Conservation (phyloP, 1,140 invertebrate species). For the Cherax quadricarinatus region DNA sequence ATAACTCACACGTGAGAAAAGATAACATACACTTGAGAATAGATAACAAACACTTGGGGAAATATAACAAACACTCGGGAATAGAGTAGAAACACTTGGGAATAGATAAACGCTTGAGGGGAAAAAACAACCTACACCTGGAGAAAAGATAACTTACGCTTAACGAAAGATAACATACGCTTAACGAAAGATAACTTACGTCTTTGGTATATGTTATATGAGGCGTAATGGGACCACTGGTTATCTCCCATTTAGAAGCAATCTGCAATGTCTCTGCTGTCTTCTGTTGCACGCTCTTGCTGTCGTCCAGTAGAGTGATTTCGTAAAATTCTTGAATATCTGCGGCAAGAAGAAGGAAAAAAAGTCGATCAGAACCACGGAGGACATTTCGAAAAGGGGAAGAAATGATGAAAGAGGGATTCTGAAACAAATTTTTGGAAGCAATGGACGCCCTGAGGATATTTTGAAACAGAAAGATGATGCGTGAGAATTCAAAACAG, state of each 20-base stretch:
- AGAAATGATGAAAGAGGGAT: background rate
- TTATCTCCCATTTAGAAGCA: slow-evolving; percentile 95
- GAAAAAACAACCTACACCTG: no score
- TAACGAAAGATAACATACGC: background rate
- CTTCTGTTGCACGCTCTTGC: slow-evolving; percentile 95
- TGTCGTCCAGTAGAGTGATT: slow-evolving; percentile 95
- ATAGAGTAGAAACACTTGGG: no score
- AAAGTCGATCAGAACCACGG: background rate
- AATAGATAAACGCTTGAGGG: no score
- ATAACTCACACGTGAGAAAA: no score
- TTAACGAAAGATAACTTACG: slow-evolving; percentile 9
- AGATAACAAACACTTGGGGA: no score
- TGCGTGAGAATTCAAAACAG: no score
- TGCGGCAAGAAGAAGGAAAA: slow-evolving; percentile 79
- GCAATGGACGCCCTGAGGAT: no score
- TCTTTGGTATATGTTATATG: slow-evolving; percentile 77
- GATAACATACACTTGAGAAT: no score
- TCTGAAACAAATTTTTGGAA: background rate
- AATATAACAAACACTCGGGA: no score
- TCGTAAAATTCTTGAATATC: slow-evolving; percentile 99
- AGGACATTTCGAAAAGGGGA: background rate
- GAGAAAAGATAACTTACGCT: no score
- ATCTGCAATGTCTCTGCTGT: slow-evolving; percentile 96
- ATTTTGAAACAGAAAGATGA: background rate
- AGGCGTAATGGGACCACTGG: slow-evolving; percentile 80